These are phyloP conservation scores for Zonotrichia leucophrys DNA, from an alignment of 2,113 vertebrate genomes.

Conservation along the genomic window DNA sequence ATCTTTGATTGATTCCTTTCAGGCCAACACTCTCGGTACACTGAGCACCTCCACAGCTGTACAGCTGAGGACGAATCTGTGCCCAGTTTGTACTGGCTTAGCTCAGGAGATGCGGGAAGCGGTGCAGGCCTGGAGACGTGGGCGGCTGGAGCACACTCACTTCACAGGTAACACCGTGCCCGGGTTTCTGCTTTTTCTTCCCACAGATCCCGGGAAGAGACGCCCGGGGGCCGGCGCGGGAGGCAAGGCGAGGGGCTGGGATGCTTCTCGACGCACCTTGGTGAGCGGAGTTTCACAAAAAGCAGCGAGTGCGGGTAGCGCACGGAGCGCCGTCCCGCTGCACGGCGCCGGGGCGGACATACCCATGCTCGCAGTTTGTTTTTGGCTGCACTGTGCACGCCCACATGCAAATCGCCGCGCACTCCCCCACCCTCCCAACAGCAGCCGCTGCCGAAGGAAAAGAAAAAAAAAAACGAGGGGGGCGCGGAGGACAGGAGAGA, in stretches of 20 bases:
- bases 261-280: background rate
- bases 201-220: no score
- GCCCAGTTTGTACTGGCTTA: background rate
- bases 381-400: background rate
- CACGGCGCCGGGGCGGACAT: accelerated
- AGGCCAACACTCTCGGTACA: background rate
- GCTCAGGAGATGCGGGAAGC: background rate
- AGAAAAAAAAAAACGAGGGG: no score
- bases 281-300: no score
- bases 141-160: accelerated
- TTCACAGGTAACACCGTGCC: background rate
- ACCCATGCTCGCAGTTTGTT: background rate
- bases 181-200: background rate
- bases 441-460: background rate
- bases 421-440: background rate
- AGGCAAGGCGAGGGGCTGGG: background rate
- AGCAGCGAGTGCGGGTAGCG: accelerated
- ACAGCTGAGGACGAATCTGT: background rate
- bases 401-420: background rate
- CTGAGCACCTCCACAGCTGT: no score
- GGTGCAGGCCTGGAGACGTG: accelerated
- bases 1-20: background rate
- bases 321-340: background rate
- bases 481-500: accelerated
- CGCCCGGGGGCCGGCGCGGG: no score